Evolutionary conservation across 2,888 invertebrate genomes (phyloP).

Genomic region (Yponomeuta plumbellus): DNA sequence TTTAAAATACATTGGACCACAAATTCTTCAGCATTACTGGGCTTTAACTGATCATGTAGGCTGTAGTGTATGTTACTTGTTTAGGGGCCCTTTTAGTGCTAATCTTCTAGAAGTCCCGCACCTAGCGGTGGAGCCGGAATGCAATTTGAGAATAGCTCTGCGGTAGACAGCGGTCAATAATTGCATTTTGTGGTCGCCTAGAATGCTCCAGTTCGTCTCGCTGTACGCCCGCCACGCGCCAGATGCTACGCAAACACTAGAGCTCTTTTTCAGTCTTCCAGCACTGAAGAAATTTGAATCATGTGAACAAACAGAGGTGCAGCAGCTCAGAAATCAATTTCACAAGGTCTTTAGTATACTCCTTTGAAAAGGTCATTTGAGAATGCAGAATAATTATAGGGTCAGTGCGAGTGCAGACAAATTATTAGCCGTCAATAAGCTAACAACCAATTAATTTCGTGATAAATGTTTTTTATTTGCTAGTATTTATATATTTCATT

Average conservation of each 20-base stretch:
- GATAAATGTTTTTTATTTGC: too few relatives aligned
- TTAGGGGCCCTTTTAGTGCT: not conserved
- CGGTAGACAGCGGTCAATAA: slow-evolving; percentile 68
- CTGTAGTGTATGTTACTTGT: not conserved
- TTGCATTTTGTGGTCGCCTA: slow-evolving; percentile 72
- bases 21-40: too few relatives aligned
- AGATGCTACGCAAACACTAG: slow-evolving; percentile 66
- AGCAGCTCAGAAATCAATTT: slow-evolving; percentile 28
- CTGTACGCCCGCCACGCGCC: slow-evolving; percentile 44
- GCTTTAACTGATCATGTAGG: too few relatives aligned
- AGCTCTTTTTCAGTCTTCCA: slow-evolving; percentile 44
- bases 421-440: too few relatives aligned
- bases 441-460: too few relatives aligned
- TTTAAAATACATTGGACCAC: too few relatives aligned
- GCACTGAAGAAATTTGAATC: slow-evolving; percentile 43
- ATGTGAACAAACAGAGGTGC: slow-evolving; percentile 43
- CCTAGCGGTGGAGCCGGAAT: slow-evolving; percentile 53
- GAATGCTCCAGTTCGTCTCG: slow-evolving; percentile 33
- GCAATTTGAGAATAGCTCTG: slow-evolving; percentile 64
- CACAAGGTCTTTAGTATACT: not conserved
- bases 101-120: not conserved
- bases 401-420: too few relatives aligned
- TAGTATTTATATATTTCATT: too few relatives aligned
- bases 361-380: not conserved
- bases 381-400: not conserved